Evolutionary conservation across 1,140 invertebrate genomes (phyloP).

Genomic region (Anastrepha ludens): DNA sequence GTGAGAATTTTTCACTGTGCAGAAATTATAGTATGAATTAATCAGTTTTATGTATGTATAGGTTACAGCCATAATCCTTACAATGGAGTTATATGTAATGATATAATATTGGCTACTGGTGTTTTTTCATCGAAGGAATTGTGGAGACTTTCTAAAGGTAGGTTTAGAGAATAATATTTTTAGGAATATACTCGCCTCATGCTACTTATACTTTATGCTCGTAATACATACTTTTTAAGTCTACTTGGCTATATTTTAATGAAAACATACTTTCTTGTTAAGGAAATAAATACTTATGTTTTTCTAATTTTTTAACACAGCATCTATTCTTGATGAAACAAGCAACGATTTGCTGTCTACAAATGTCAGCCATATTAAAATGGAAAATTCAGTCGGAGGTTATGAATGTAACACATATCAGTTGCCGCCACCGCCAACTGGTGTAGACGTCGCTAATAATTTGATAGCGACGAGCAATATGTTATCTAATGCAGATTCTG

Average conservation of each 20-base stretch:
- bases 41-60: slow-evolving; percentile 9
- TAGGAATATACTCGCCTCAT: background rate
- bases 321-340: slow-evolving; percentile 94
- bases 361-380: slow-evolving; percentile 89
- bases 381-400: slow-evolving; percentile 84
- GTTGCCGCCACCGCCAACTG: slow-evolving; percentile 74
- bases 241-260: background rate
- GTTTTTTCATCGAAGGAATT: slow-evolving; percentile 99
- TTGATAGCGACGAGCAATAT: slow-evolving; percentile 10
- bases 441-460: slow-evolving; percentile 47
- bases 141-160: slow-evolving; percentile 97
- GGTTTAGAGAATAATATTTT: slow-evolving; percentile 58
- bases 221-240: background rate
- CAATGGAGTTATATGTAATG: slow-evolving; percentile 98
- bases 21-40: slow-evolving; percentile 22
- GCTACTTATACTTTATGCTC: too few relatives aligned
- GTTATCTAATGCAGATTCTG: slow-evolving; percentile 64
- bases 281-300: background rate
- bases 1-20: background rate
- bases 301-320: slow-evolving; percentile 75
- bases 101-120: slow-evolving; percentile 98
- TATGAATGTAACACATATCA: slow-evolving; percentile 96
- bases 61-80: slow-evolving; percentile 90
- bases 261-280: background rate
- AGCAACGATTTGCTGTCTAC: slow-evolving; percentile 82